These are phyloP conservation scores for Schizothorax lantsangensis DNA, from an alignment of 2,797 vertebrate species.

Conservation along the genomic window DNA sequence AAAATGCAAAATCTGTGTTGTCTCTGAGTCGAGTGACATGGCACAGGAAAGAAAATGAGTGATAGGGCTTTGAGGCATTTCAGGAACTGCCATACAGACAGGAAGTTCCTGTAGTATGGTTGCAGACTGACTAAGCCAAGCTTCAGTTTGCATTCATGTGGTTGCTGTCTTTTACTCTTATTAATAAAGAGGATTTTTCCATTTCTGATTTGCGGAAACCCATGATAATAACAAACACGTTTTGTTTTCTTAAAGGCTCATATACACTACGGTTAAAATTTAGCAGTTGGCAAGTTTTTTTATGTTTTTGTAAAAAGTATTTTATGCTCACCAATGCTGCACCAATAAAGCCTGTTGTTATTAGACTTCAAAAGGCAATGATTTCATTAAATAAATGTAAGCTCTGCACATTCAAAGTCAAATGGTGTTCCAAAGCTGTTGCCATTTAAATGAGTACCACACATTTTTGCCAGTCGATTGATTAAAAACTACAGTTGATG, in stretches of 20 bases:
- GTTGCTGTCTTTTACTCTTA: background rate
- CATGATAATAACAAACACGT: background rate
- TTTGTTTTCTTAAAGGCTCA: background rate
- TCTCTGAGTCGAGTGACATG: background rate
- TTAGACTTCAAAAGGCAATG: background rate
- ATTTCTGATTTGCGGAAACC: background rate
- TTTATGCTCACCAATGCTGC: too few relatives aligned
- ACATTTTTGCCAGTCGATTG: background rate
- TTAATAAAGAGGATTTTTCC: background rate
- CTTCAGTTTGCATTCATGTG: background rate
- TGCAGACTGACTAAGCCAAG: background rate
- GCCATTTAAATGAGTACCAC: slow-evolving; percentile 22
- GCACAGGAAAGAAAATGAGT: slow-evolving; percentile 31
- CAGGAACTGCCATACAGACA: slow-evolving; percentile 31
- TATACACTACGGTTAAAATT: too few relatives aligned
- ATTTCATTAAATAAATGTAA: too few relatives aligned
- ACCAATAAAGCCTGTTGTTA: background rate
- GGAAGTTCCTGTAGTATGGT: slow-evolving; percentile 19
- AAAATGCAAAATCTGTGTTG: background rate
- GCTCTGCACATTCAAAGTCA: too few relatives aligned
- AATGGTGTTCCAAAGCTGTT: background rate
- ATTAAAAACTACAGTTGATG: background rate
- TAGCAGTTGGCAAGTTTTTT: too few relatives aligned
- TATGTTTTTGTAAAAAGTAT: too few relatives aligned
- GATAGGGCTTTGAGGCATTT: slow-evolving; percentile 4